phyloP scores from a whole-genome alignment of 2,888 invertebrate genomes.

The Mechanitis messenoides region DNA sequence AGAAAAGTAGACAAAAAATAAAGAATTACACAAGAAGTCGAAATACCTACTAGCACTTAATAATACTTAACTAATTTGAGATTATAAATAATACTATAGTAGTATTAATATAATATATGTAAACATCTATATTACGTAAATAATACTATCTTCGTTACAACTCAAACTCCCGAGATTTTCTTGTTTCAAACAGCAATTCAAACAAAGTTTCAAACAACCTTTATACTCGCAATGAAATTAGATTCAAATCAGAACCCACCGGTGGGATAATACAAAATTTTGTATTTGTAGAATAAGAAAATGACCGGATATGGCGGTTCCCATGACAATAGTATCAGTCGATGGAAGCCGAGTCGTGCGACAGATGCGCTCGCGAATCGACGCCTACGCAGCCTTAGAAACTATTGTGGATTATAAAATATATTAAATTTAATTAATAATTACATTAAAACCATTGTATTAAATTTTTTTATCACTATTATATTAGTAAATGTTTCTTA shows the following conservation, averaged over 20 bases:
- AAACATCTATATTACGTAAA: no score
- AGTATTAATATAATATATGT: no score
- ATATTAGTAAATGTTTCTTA: no score
- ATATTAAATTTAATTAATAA: background rate
- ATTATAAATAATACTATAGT: no score
- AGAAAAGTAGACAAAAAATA: no score
- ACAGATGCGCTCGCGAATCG: constrained; percentile 55
- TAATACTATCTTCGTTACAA: no score
- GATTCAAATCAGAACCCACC: constrained; percentile 14
- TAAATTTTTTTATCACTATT: no score
- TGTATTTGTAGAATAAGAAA: constrained; percentile 15
- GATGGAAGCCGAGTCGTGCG: constrained; percentile 46
- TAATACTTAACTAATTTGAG: no score
- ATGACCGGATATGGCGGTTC: constrained; percentile 52
- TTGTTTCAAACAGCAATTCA: background rate
- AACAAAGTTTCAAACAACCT: constrained; percentile 2
- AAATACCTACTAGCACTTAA: no score
- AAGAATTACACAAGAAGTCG: no score
- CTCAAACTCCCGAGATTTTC: no score
- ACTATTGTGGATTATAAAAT: background rate
- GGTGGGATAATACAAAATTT: constrained; percentile 8
- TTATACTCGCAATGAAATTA: constrained; percentile 18
- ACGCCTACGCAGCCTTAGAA: constrained; percentile 46
- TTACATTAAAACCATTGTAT: no score
- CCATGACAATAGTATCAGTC: constrained; percentile 65